Evolutionary conservation across 1,140 invertebrate genomes (phyloP), one percentile per base, ranked within the genome.

Genomic region (Pseudomyrmex gracilis): DNA sequence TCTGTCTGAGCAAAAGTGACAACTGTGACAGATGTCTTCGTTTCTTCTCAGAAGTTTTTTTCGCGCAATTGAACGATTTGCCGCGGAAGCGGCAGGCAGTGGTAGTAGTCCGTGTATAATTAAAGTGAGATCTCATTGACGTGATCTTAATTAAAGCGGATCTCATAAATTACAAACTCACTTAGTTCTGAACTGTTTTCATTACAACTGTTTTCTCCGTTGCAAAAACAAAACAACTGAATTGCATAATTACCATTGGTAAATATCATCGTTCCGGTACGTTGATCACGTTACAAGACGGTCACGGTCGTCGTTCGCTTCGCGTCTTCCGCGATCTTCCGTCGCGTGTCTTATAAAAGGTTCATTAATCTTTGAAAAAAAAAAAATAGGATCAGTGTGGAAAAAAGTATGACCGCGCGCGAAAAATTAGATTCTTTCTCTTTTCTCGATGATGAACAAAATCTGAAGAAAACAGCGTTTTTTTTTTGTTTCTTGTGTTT

Each of bases 111-210:
- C n/a, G 22, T 49, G 60, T 12, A 47, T 51, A 82, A 73, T 73
- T 34, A 34, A 34, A 60, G 7, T 73, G 43, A 61, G 45, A 12
- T 71, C 47, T 47, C 60, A 49, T 60, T 73, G 20, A 49, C 7
- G n/a, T 13, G 10, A 51, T 17, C 34, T 73, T 60, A 57, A 82
- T 76, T 66, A 77, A 53, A 66, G 47, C 20, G 61, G 61, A 67
- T 13, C 24, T 43, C 20, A 43, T 76, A 43, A 53, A 66, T 64
- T 49, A 51, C 34, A 49, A 64, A 64, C 45, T 58, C 13, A 60
- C 34, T 34, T 17, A 12, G 71, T 22, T 15, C 45, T 24, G 15
- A 76, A 43, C 47, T 76, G 12, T 66, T 51, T 13, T 20, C 43
- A 45, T 66, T 43, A 45, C 47, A 17, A 22, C 34, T 34, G 34